Evolutionary conservation across 2,113 vertebrate species (phyloP).

Genomic region (Vicugna pacos): DNA sequence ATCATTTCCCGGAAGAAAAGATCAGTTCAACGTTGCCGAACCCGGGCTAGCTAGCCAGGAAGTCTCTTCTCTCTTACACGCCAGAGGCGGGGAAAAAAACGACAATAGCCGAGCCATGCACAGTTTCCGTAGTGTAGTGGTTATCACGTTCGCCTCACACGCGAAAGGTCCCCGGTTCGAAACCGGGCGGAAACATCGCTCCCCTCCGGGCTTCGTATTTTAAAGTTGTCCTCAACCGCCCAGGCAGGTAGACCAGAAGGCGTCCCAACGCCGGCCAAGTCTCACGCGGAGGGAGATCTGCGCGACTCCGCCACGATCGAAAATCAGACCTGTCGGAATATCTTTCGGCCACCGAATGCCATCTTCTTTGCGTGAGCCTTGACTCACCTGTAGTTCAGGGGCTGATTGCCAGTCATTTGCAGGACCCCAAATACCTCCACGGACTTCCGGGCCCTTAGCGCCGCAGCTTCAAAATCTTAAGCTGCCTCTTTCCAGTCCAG

Average conservation of each 20-base stretch:
- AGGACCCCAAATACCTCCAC: not conserved
- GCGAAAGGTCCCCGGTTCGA: not conserved
- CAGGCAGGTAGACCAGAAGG: not conserved
- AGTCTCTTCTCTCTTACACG: not conserved
- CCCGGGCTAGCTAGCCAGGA: not conserved
- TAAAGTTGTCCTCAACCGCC: not conserved
- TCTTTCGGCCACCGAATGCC: not conserved
- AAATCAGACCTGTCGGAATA: not conserved
- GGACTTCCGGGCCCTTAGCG: not conserved
- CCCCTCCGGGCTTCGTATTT: rapidly evolving
- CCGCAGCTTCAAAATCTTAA: not conserved
- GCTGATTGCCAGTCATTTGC: not conserved
- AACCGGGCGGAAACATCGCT: not conserved
- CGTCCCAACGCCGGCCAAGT: not conserved
- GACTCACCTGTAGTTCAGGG: too few species aligned
- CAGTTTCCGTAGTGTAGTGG: not conserved
- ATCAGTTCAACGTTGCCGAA: not conserved
- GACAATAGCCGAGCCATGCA: too few species aligned
- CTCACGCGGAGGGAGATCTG: not conserved
- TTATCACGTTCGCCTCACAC: conserved; percentile 5
- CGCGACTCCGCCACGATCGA: not conserved
- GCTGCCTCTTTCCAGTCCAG: not conserved
- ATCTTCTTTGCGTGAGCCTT: too few species aligned
- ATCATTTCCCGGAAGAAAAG: not conserved
- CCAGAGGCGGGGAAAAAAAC: too few species aligned